Conservation (phyloP, 1,140 invertebrate species). For the Diuraphis noxia region DNA sequence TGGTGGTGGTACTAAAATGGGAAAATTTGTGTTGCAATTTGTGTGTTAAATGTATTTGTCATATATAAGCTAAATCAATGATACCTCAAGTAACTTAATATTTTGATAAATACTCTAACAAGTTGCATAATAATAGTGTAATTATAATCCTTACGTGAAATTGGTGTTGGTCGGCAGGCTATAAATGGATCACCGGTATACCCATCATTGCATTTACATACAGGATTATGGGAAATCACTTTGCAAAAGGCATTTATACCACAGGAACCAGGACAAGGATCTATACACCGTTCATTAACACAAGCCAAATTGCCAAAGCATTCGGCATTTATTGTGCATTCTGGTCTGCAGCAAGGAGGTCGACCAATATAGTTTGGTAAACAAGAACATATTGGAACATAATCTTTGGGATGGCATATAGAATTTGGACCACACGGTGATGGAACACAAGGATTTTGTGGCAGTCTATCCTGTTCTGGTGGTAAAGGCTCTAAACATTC, state of each 20-base stretch:
- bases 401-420: conserved; percentile 71
- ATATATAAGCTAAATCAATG: background rate
- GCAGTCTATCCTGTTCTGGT: conserved; percentile 57
- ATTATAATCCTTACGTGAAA: conserved; percentile 49
- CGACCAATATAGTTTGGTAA: conserved; percentile 75
- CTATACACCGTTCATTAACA: conserved; percentile 76
- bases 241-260: conserved; percentile 79
- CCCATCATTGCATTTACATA: conserved; percentile 77
- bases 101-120: background rate
- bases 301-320: conserved; percentile 79
- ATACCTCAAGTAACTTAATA: background rate
- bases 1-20: conserved; percentile 27
- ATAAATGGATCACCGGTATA: conserved; percentile 82
- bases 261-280: conserved; percentile 83
- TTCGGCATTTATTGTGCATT: conserved; percentile 80
- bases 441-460: conserved; percentile 73
- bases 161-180: conserved; percentile 65
- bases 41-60: background rate
- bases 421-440: conserved; percentile 82
- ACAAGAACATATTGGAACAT: conserved; percentile 77
- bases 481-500: conserved; percentile 35
- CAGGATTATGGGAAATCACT: conserved; percentile 77
- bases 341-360: conserved; percentile 79
- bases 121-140: background rate
- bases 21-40: conserved; percentile 37